These are phyloP conservation scores for Pogonocherus hispidulus DNA, from an alignment of 2,888 invertebrate genomes.

Conservation along the genomic window DNA sequence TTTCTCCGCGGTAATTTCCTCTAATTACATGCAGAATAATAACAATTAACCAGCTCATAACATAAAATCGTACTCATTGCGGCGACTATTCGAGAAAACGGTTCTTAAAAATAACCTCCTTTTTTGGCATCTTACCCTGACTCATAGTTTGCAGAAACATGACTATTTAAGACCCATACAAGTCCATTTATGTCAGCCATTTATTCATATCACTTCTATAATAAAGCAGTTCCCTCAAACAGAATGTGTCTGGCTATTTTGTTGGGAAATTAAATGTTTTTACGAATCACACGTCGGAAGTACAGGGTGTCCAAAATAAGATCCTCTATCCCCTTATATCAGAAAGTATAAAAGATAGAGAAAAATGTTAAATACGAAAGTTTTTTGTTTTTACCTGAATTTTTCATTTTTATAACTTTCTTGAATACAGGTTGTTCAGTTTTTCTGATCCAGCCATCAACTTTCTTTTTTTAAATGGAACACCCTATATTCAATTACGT, in stretches of 20 bases:
- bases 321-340: no score
- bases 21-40: not conserved
- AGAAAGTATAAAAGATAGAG: no score
- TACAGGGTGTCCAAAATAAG: no score
- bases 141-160: not conserved
- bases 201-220: constrained; percentile 3
- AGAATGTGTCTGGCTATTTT: not conserved
- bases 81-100: not conserved
- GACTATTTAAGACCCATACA: not conserved
- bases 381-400: no score
- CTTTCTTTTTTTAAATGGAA: no score
- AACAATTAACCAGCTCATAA: not conserved
- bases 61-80: not conserved
- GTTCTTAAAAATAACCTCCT: not conserved
- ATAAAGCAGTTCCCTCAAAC: not conserved
- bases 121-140: not conserved
- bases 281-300: not conserved
- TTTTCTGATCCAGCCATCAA: no score
- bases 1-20: not conserved
- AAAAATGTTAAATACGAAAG: no score
- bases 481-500: no score
- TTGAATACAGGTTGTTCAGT: no score
- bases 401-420: no score
- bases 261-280: constrained; percentile 6
- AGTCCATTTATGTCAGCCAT: not conserved